Conservation (phyloP, 2,113 vertebrate genomes). For the Ictidomys tridecemlineatus region DNA sequence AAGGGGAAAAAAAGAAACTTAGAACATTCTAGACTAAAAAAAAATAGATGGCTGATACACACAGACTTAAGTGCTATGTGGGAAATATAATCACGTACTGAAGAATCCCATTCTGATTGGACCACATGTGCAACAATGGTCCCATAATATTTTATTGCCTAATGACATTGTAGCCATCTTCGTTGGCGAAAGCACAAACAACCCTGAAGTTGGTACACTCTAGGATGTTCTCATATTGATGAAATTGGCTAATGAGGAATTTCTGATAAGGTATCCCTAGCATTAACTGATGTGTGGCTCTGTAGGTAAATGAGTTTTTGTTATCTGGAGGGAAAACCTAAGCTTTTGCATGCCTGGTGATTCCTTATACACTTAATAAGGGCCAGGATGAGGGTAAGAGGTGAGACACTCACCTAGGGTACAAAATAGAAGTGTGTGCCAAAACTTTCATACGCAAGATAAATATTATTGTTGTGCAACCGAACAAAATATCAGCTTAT, state of each 20-base stretch:
- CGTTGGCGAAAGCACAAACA: neutral
- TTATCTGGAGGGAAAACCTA: neutral
- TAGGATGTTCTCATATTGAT: neutral
- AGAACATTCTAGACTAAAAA: too few relatives aligned
- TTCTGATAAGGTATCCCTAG: neutral
- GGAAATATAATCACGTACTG: neutral
- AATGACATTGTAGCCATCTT: neutral
- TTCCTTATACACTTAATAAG: neutral
- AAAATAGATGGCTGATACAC: neutral
- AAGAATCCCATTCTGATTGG: neutral
- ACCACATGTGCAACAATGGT: neutral
- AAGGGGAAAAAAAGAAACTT: neutral
- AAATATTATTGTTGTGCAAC: neutral
- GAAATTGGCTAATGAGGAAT: neutral
- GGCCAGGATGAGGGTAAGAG: fast-evolving
- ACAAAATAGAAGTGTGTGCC: neutral
- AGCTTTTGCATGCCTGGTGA: neutral
- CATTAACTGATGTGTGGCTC: neutral
- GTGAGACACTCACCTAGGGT: neutral
- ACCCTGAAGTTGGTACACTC: neutral
- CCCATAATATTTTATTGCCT: neutral
- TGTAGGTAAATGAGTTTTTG: neutral
- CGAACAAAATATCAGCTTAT: neutral
- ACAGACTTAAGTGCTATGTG: neutral
- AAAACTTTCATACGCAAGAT: neutral